These are phyloP conservation scores for Oreohelix idahoensis DNA, from an alignment of 1,140 invertebrate genomes.

Conservation along the genomic window DNA sequence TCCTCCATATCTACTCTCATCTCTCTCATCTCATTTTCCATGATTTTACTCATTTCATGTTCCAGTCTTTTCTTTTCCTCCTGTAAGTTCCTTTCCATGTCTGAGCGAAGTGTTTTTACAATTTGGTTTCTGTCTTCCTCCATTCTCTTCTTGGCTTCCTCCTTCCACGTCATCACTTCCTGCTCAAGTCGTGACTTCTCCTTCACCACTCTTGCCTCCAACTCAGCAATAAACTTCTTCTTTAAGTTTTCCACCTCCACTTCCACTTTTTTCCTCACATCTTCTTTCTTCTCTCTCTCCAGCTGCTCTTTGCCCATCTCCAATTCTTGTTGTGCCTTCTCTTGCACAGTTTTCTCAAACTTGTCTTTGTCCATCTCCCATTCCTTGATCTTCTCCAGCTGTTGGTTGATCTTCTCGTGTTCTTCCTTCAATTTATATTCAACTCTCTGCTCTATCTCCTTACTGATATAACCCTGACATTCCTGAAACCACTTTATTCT, in stretches of 20 bases:
- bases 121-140: background rate
- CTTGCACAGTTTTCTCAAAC: background rate
- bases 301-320: background rate
- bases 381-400: conserved; percentile 1
- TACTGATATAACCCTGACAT: background rate
- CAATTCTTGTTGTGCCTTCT: background rate
- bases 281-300: conserved; percentile 5
- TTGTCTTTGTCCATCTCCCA: background rate
- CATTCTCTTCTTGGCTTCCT: background rate
- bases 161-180: background rate
- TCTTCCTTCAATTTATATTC: conserved; percentile 15
- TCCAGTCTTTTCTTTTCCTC: background rate
- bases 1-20: conserved; percentile 22
- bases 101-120: background rate
- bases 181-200: conserved; percentile 6
- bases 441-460: background rate
- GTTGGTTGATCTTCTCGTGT: background rate
- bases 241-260: conserved; percentile 15
- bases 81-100: background rate
- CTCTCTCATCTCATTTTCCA: background rate
- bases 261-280: background rate
- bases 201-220: conserved; percentile 1
- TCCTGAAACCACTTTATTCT: conserved; percentile 4
- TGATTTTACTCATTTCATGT: background rate
- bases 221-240: conserved; percentile 4